Conservation (phyloP, 2,797 vertebrate genomes). For the Sebastes minor region DNA sequence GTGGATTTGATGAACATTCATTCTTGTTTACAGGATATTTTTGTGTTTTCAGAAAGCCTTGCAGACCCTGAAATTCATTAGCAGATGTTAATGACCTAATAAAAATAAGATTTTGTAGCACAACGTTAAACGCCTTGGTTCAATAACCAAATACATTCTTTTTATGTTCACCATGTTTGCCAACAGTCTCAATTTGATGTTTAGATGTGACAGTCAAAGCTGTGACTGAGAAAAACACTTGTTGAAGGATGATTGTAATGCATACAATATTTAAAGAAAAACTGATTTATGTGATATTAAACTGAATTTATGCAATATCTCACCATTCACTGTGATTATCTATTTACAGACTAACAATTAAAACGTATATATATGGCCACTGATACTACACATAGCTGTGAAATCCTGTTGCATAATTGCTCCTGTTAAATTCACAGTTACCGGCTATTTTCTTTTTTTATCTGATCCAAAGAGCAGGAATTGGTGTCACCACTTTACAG, state of each 20-base stretch:
- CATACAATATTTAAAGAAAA: not conserved
- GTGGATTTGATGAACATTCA: conserved; percentile 23
- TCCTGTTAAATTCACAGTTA: not conserved
- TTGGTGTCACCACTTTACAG: not conserved
- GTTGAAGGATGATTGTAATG: not conserved
- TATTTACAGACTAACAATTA: not conserved
- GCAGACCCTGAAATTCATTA: conserved; percentile 31
- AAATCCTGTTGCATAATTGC: not conserved
- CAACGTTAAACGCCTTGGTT: conserved; percentile 16
- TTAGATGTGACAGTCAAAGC: not conserved
- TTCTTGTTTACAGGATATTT: not conserved
- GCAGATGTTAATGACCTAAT: conserved; percentile 38
- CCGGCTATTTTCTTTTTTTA: not conserved
- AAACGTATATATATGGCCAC: not conserved
- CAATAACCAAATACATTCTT: not conserved
- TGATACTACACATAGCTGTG: not conserved
- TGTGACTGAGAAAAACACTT: not conserved
- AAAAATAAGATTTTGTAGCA: conserved; percentile 7
- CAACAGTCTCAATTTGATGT: not conserved
- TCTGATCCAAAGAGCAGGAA: not conserved
- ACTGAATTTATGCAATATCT: not conserved
- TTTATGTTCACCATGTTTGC: not conserved
- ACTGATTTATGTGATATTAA: not conserved
- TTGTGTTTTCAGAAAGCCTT: conserved; percentile 30
- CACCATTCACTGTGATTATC: not conserved